Evolutionary conservation across 2,113 vertebrate species (phyloP), one percentile per base, ranked within the genome.

Genomic region (Urocolius indicus): DNA sequence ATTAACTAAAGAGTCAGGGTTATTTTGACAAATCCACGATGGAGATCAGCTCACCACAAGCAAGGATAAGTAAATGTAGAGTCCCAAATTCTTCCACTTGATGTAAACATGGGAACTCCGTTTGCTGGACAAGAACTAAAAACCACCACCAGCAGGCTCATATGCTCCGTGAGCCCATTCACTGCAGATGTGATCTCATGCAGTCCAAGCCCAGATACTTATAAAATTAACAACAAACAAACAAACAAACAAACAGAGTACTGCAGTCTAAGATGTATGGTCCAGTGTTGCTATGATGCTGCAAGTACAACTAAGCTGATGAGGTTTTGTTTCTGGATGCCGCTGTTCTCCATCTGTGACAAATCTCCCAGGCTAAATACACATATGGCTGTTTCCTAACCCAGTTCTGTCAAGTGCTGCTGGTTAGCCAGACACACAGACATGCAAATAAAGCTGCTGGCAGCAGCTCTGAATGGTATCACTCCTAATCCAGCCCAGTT

Each of bases 321-420:
- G 48, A 73, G 59, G 76, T 67, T 95, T 87, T 87, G 48, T 76
- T 91, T 96, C 84, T 87, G 52, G 52, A 84, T 93, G 92, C 92
- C 90, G 69, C 84, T 93, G 58, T 57, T 91, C 78, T 91, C 94
- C 90, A 93, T 91, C 95, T 96, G 96, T 73, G 90, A 91, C 41
- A 81, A 43, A 75, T 79, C 78, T 94, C 87, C 54, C 71, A 93
- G 92, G 94, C 96, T 91, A 96, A 95, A 95, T 52, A 95, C 71
- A 76, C 95, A 93, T 85, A 96, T 73, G 90, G 94, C 80, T 80
- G 30, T 78, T 96, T 93, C 92, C 92, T 91, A 91, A 91, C 87
- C 90, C 63, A 93, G 90, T 90, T 96, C 96, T 95, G 94, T 95
- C 93, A 95, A 95, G 78, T 20, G 74, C 65, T 85, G 81, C 87